Evolutionary conservation across 2,888 invertebrate species (phyloP), one percentile per base, ranked within the genome.

Genomic region (Athetis lepigone): DNA sequence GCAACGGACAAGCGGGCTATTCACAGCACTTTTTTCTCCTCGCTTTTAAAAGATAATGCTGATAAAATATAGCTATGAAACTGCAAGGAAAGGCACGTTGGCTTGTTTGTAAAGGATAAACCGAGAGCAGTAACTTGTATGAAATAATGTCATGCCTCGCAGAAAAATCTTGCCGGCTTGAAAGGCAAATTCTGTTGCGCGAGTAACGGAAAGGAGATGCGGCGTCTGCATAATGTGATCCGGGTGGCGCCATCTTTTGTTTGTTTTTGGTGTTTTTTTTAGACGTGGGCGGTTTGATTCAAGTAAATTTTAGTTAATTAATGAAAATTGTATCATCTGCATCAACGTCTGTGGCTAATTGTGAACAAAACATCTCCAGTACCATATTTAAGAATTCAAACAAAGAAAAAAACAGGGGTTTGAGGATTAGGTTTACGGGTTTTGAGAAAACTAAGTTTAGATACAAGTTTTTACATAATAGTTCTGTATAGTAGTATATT

Each of bases 101-200:
- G 62, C 72, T 77, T 71, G 70, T 76, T 79, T 70, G 70, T 67
- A 59, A 62, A 70, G 71, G 60, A 74, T 66, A 74, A 43, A 63
- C 56, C 16, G 59, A 37, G 56, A 56, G 56, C 70, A 77, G 82
- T 89, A 86, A 87, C 83, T 88, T 86, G 85, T 75, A 77, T 77
- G 67, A 88, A 87, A 87, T 90, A 87, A 85, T 86, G 84, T 77
- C 77, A 59, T 77, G 77, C 67, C 82, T 83, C 70, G 82, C 77
- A 84, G 84, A 85, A 88, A 80, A 88, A 89, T 88, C 87, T 83
- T 75, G 71, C 55, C 27, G 60, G 68, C 81, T 82, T 85, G 84
- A 87, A 90, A 90, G 84, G 88, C 89, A 88, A 89, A 91, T 90
- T 88, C 84, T 85, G 83, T 86, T 85, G 82, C 51, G 51, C 52